A percentile compares a stretch with the other conserved stretches of the same genome.
Evolutionary conservation across 2,113 vertebrate genomes (phyloP).

Genomic region (Colossoma macropomum): DNA sequence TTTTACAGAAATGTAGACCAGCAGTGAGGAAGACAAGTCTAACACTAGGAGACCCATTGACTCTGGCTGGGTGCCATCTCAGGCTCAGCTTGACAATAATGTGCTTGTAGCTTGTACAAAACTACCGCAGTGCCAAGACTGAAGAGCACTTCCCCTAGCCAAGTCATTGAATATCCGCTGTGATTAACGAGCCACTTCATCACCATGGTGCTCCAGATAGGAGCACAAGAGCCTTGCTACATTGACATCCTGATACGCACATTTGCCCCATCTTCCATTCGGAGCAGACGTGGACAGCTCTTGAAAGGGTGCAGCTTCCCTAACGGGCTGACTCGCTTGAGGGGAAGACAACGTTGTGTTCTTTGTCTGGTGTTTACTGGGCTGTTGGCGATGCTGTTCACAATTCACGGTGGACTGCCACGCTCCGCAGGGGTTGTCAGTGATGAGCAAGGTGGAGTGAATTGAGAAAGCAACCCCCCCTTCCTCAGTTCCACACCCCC

Average conservation of each 20-base stretch:
- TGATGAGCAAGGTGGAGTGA: conserved; percentile 23
- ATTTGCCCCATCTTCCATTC: conserved; percentile 33
- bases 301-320: conserved; percentile 13
- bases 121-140: conserved; percentile 30
- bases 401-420: conserved; percentile 31
- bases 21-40: not conserved
- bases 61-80: conserved; percentile 23
- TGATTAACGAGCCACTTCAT: conserved; percentile 48
- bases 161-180: conserved; percentile 30
- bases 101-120: not conserved
- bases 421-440: conserved; percentile 29
- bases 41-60: not conserved
- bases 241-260: conserved; percentile 48
- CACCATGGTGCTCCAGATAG: conserved; percentile 46
- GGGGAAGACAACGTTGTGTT: conserved; percentile 1
- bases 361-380: conserved; percentile 35
- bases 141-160: conserved; percentile 37
- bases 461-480: conserved; percentile 18
- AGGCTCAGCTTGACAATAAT: conserved; percentile 17
- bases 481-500: not conserved
- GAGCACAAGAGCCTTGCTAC: conserved; percentile 36
- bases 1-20: not conserved
- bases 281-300: conserved; percentile 1
- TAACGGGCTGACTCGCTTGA: conserved; percentile 39
- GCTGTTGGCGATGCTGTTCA: conserved; percentile 45